These are phyloP conservation scores for Hystrix cristata DNA, from an alignment of 2,113 vertebrate genomes.

Conservation along the genomic window DNA sequence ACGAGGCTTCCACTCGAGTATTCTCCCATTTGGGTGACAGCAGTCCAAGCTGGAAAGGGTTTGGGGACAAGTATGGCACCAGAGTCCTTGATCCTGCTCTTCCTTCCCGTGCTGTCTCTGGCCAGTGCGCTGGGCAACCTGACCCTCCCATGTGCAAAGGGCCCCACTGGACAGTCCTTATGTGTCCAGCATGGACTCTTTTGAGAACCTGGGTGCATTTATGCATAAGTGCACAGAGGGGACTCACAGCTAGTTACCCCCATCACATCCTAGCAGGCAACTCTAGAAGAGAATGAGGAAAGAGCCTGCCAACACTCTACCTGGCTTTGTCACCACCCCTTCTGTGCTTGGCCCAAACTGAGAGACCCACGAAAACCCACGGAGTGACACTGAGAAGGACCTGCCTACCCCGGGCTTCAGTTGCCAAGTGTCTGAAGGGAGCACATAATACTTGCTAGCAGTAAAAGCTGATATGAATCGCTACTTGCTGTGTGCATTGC, in stretches of 20 bases:
- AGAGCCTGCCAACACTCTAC: not conserved
- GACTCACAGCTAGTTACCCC: not conserved
- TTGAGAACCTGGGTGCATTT: not conserved
- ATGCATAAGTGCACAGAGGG: not conserved
- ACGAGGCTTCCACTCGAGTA: not conserved
- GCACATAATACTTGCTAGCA: not conserved
- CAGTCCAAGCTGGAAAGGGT: not conserved
- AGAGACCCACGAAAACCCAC: not conserved
- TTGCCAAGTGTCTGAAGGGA: not conserved
- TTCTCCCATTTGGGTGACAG: constrained; percentile 3
- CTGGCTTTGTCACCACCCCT: not conserved
- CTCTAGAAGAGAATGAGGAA: not conserved
- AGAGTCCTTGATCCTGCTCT: not conserved
- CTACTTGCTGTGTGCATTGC: not conserved
- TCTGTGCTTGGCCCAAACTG: not conserved
- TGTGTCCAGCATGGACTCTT: not conserved
- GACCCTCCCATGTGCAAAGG: not conserved
- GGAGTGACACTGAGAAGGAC: not conserved
- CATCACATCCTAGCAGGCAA: not conserved
- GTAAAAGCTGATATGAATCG: not conserved
- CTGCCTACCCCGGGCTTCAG: not conserved
- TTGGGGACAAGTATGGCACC: not conserved
- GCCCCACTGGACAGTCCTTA: rapidly evolving
- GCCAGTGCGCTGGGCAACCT: not conserved
- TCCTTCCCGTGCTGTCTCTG: not conserved